phyloP scores from a whole-genome alignment of 92 coral and sea anemone genomes.

The Porites divaricata region DNA sequence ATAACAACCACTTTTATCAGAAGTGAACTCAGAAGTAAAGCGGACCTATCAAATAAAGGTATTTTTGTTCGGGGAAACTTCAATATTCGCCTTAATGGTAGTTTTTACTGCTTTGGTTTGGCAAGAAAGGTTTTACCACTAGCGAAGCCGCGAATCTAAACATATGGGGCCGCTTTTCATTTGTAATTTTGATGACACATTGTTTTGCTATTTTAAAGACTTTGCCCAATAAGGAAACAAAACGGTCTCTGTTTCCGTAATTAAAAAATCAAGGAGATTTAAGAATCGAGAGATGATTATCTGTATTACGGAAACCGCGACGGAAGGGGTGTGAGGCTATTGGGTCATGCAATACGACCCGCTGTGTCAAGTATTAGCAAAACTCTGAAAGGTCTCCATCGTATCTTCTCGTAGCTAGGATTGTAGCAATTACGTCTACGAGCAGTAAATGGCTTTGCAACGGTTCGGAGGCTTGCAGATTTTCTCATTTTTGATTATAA shows the following conservation, averaged over 20 bases:
- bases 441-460: not conserved
- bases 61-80: too few species aligned
- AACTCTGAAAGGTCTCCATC: not conserved
- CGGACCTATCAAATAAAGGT: too few species aligned
- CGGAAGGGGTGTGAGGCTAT: conserved; percentile 27
- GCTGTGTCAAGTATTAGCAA: not conserved
- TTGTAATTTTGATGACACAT: too few species aligned
- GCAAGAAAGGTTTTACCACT: too few species aligned
- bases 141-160: too few species aligned
- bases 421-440: too few species aligned
- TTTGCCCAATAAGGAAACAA: not conserved
- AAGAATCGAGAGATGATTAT: not conserved
- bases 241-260: conserved; percentile 4
- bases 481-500: not conserved
- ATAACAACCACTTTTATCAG: too few species aligned
- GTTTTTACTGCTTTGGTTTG: too few species aligned
- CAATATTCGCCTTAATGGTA: too few species aligned
- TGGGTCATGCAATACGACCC: not conserved
- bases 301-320: conserved; percentile 4
- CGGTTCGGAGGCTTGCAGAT: not conserved
- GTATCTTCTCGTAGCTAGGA: not conserved
- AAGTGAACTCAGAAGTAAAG: too few species aligned
- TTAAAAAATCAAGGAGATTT: conserved; percentile 19
- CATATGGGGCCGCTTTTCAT: too few species aligned
- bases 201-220: not conserved